Evolutionary conservation across 2,113 vertebrate genomes (phyloP), one percentile per base, ranked within the genome.

Genomic region (Anhinga anhinga): DNA sequence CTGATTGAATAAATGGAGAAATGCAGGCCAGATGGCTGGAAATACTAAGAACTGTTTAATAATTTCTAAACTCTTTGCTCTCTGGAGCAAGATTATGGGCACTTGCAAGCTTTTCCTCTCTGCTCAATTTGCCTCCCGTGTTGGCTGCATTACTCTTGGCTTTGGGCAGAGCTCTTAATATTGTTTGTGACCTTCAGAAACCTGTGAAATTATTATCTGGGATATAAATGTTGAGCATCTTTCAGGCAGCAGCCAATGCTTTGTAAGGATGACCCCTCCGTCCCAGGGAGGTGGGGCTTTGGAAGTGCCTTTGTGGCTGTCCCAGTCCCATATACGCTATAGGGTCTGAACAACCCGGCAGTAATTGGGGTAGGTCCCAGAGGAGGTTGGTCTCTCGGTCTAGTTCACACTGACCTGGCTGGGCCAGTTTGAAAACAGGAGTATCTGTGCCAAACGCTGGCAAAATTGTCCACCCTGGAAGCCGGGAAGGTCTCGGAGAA

Each of bases 11-110:
- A 63, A 53, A 20, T 52, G 82, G 71, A 91, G 97, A 91, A 97
- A 95, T 95, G 93, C 65, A n/a, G 91, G 93, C 96, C 97, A 98
- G 96, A 97, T 96, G 98, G 91, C 94, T 77, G 58, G 44, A 56
- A 78, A 84, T 23, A 40, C 74, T 14, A 52, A 21, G 56, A 62
- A 61, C 73, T 47, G 13, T 50, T 70, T 55, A 83, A 52, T 76
- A 21, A 59, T 88, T 82, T 36, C 52, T 95, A 10, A 94, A 84
- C 79, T 70, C 90, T 81, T 49, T 40, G 90, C 94, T 61, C 84
- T 91, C 67, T 25, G 13, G 61, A 95, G 88, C 92, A 71, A 72
- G 83, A 84, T 92, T 67, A 86, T 2, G 56, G 90, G 77, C 81
- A 32, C 71, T 94, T 70, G 58, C 34, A 42, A 12, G 53, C 80